Evolutionary conservation across 2,888 invertebrate genomes (phyloP).

Genomic region (Phoronis australis): DNA sequence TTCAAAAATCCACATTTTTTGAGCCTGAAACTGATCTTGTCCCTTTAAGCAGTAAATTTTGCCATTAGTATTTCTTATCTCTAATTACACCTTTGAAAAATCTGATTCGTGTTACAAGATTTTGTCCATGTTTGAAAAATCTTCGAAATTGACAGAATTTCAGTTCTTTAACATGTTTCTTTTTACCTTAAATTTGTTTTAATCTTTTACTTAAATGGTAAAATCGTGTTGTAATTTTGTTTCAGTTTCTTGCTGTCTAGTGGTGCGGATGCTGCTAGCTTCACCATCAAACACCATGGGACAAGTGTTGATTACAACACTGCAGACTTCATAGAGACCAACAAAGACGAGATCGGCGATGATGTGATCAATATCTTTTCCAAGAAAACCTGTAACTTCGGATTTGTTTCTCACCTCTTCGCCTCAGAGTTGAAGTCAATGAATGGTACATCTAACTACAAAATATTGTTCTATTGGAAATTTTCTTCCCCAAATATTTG

Average conservation of each 20-base stretch:
- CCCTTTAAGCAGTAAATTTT: too few relatives aligned
- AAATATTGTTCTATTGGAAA: neutral
- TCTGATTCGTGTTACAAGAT: too few relatives aligned
- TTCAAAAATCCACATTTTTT: too few relatives aligned
- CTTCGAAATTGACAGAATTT: neutral
- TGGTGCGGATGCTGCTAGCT: conserved; percentile 50
- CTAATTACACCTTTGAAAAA: too few relatives aligned
- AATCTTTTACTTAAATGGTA: too few relatives aligned
- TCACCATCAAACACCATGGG: conserved; percentile 87
- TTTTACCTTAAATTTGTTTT: too few relatives aligned
- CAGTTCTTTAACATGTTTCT: too few relatives aligned
- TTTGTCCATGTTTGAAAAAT: too few relatives aligned
- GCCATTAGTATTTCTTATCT: too few relatives aligned
- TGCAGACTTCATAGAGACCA: conserved; percentile 81
- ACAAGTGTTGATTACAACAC: conserved; percentile 83
- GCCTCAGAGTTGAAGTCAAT: conserved; percentile 83
- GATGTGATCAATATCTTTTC: conserved; percentile 89
- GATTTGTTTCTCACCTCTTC: conserved; percentile 95
- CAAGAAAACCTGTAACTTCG: conserved; percentile 87
- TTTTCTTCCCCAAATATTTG: neutral
- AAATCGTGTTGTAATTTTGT: too few relatives aligned
- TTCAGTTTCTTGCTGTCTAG: too few relatives aligned
- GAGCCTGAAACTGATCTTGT: too few relatives aligned
- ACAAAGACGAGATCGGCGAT: conserved; percentile 86
- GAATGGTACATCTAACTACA: conserved; percentile 59